Evolutionary conservation across 2,797 vertebrate genomes (phyloP).

Genomic region (Odontamblyopus lacepedii): DNA sequence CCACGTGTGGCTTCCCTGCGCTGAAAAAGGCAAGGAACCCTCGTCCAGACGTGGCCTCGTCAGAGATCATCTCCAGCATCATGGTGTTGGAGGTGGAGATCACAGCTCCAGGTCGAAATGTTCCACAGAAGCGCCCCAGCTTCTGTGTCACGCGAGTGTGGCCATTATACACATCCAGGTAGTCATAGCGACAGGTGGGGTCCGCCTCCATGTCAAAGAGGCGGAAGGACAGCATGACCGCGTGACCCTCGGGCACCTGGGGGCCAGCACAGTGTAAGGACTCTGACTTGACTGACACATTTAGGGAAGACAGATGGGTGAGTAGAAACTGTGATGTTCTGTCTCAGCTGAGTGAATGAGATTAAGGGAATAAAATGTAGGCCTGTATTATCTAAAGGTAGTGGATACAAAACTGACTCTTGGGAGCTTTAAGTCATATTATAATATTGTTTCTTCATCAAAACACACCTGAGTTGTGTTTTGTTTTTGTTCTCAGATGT

Average conservation of each 20-base stretch:
- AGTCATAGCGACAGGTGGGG: slow-evolving; percentile 87
- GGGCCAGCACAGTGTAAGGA: neutral
- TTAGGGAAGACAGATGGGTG: too few species aligned
- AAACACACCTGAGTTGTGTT: too few species aligned
- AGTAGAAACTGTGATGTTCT: neutral
- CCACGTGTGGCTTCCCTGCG: slow-evolving; percentile 82
- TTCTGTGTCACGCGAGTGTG: slow-evolving; percentile 79
- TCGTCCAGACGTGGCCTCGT: slow-evolving; percentile 79
- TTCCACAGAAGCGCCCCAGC: slow-evolving; percentile 89
- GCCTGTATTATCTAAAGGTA: neutral
- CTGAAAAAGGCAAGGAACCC: slow-evolving; percentile 88
- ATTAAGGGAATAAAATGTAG: neutral
- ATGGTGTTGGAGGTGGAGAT: slow-evolving; percentile 87
- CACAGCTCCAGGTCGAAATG: slow-evolving; percentile 87
- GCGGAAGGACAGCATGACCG: slow-evolving; percentile 89
- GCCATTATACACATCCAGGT: slow-evolving; percentile 87
- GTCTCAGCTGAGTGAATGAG: neutral
- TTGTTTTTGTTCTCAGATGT: too few species aligned
- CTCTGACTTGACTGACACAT: neutral
- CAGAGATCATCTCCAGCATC: slow-evolving; percentile 87
- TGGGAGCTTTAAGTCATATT: too few species aligned
- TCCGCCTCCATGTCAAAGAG: slow-evolving; percentile 90
- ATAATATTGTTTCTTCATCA: too few species aligned
- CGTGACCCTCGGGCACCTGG: slow-evolving; percentile 88
- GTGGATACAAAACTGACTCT: too few species aligned